Percentiles rank a stretch among this genome's conserved stretches.
phyloP scores from a whole-genome alignment of 2,797 vertebrate genomes.

The Xenops minutus region DNA sequence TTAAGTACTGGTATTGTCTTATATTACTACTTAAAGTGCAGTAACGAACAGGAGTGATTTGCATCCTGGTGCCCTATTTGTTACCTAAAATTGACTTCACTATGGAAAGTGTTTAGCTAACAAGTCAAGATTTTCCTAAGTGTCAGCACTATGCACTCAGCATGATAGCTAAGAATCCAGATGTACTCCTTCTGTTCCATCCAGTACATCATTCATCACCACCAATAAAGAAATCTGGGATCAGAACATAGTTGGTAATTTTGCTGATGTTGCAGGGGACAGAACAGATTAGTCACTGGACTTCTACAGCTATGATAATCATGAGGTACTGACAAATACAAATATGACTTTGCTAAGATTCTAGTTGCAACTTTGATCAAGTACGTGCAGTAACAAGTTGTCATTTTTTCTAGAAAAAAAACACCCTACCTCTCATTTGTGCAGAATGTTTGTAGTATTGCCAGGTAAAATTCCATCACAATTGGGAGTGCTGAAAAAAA shows the following conservation, averaged over 20 bases:
- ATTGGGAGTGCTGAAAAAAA: background rate
- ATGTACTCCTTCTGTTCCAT: constrained; percentile 36
- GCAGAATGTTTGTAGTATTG: background rate
- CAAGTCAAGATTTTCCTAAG: constrained; percentile 2
- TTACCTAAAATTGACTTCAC: background rate
- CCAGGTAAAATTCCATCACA: background rate
- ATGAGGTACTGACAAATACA: background rate
- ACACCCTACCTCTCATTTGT: background rate
- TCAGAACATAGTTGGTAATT: background rate
- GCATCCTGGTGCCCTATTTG: constrained; percentile 7
- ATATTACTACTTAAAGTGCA: background rate
- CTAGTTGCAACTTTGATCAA: background rate
- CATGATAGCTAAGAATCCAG: constrained; percentile 24
- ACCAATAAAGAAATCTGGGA: background rate
- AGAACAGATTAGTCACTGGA: background rate
- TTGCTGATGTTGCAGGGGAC: constrained; percentile 13
- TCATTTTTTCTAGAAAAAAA: background rate
- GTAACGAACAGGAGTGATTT: background rate
- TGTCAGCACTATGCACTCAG: constrained; percentile 37
- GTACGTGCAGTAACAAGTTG: background rate
- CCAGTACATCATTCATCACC: constrained; percentile 38
- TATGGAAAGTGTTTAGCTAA: constrained; percentile 1
- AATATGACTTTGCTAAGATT: background rate
- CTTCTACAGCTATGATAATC: background rate
- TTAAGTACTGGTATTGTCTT: background rate